Evolutionary conservation across 2,113 vertebrate genomes (phyloP).

Genomic region (Neopipo cinnamomea): DNA sequence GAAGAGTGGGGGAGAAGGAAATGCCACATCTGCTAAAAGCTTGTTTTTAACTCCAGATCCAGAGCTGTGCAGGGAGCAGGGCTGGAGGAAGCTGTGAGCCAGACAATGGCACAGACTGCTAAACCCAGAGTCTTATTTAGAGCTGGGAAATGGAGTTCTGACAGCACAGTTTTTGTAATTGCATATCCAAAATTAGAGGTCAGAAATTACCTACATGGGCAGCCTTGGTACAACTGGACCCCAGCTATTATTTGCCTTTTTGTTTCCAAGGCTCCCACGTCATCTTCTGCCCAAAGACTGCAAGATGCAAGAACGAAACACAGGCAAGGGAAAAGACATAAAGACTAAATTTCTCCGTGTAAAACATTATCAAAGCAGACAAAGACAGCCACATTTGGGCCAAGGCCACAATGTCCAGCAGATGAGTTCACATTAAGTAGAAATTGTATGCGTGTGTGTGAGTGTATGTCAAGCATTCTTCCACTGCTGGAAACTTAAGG

Average conservation of each 20-base stretch:
- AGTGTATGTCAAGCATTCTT: not conserved
- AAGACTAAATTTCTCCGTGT: not conserved
- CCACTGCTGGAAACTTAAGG: not conserved
- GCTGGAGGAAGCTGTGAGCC: not conserved
- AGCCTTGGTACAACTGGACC: not conserved
- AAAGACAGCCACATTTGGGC: not conserved
- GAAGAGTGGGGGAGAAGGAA: not conserved
- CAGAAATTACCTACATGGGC: not conserved
- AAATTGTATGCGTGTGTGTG: accelerated
- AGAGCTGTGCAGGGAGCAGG: not conserved
- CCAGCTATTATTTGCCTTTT: not conserved
- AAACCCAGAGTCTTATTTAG: not conserved
- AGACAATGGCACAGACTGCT: not conserved
- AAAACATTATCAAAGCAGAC: not conserved
- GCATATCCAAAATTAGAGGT: not conserved
- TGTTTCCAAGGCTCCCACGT: not conserved
- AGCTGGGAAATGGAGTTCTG: not conserved
- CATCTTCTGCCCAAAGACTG: not conserved
- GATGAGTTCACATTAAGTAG: not conserved
- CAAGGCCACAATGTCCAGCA: not conserved
- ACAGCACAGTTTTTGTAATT: not conserved
- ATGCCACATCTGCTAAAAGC: not conserved
- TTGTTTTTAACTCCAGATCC: not conserved
- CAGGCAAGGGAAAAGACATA: not conserved
- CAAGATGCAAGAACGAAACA: not conserved